These are phyloP conservation scores for Dicyrtomina minuta DNA, from an alignment of 2,888 invertebrate genomes.

Conservation along the genomic window DNA sequence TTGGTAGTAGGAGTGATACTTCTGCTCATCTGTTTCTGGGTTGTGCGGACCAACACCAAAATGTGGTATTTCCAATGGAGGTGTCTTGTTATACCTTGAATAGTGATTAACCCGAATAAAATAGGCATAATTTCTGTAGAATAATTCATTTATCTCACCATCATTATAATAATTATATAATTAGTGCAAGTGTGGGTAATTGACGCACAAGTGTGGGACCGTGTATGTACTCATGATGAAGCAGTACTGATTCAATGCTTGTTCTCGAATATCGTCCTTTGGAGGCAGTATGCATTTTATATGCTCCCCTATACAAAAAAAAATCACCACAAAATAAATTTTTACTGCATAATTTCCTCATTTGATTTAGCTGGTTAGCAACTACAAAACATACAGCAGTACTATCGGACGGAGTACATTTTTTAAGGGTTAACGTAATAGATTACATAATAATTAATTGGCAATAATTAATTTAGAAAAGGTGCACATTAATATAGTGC, in stretches of 20 bases:
- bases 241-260: conserved; percentile 51
- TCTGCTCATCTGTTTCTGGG: conserved; percentile 52
- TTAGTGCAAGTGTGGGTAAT: background rate
- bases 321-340: background rate
- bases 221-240: conserved; percentile 54
- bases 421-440: too few relatives aligned
- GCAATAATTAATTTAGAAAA: too few relatives aligned
- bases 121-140: background rate
- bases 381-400: too few relatives aligned
- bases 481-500: too few relatives aligned
- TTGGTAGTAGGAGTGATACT: conserved; percentile 60
- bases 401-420: too few relatives aligned
- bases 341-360: background rate
- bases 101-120: background rate
- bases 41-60: conserved; percentile 55
- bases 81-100: conserved; percentile 30
- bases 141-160: background rate
- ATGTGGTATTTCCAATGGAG: conserved; percentile 53
- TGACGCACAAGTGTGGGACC: conserved; percentile 51
- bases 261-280: conserved; percentile 45
- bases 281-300: conserved; percentile 53
- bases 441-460: too few relatives aligned
- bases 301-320: conserved; percentile 46
- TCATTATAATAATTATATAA: background rate
- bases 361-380: background rate